Conservation (phyloP, 2,113 vertebrate species). For the Hyperopisus bebe region DNA sequence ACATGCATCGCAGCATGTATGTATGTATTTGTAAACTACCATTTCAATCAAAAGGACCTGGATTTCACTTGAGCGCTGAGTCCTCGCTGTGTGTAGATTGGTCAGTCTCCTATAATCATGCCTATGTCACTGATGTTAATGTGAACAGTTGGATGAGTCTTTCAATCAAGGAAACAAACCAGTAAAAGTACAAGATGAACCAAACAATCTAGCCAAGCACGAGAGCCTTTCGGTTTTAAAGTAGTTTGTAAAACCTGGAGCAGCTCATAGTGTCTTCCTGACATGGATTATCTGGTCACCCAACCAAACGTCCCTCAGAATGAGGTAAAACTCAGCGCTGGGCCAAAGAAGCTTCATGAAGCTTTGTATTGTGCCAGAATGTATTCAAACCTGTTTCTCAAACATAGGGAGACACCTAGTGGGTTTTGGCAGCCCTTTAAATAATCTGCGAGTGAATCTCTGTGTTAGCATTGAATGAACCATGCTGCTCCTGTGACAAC, state of each 20-base stretch:
- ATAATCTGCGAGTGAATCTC: background rate
- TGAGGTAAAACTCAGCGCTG: background rate
- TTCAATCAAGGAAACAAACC: background rate
- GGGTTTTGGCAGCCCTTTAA: background rate
- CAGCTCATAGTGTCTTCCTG: background rate
- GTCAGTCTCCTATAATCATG: background rate
- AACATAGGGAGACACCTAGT: background rate
- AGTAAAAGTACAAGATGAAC: background rate
- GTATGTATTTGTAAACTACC: background rate
- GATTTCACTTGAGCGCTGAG: background rate
- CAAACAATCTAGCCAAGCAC: background rate
- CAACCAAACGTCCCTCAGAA: background rate
- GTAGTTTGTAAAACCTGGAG: background rate
- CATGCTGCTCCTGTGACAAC: background rate
- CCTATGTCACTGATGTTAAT: background rate
- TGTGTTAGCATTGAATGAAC: background rate
- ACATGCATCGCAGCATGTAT: no score
- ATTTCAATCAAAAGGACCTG: background rate
- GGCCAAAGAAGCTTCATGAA: background rate
- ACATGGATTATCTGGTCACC: background rate
- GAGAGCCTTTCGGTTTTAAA: background rate
- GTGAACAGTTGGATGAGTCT: background rate
- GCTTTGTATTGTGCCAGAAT: background rate
- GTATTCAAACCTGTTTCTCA: background rate
- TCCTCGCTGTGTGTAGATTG: background rate